Conservation (phyloP, 2,888 invertebrate genomes). For the Mycogona germanica region DNA sequence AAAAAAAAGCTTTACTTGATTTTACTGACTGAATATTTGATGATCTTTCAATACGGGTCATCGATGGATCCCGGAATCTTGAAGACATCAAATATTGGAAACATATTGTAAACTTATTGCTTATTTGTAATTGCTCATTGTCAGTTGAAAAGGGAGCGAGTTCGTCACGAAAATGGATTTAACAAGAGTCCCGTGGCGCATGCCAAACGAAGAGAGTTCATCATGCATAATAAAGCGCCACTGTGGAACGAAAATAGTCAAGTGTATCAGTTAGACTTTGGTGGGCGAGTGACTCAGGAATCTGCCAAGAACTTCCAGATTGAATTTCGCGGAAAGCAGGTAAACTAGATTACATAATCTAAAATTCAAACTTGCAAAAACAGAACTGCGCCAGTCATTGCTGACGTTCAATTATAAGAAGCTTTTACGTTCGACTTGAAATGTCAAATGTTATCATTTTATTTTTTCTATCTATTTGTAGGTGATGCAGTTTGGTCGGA, state of each 20-base stretch:
- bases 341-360: constrained; percentile 37
- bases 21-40: too few relatives aligned
- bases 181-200: constrained; percentile 24
- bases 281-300: constrained; percentile 96
- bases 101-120: not conserved
- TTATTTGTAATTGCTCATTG: constrained; percentile 21
- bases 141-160: constrained; percentile 49
- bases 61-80: too few relatives aligned
- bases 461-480: constrained; percentile 35
- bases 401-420: too few relatives aligned
- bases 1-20: not conserved
- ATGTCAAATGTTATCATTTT: too few relatives aligned
- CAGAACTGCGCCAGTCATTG: too few relatives aligned
- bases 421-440: too few relatives aligned
- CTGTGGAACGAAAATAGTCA: constrained; percentile 99
- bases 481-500: constrained; percentile 99
- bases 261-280: constrained; percentile 98
- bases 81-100: not conserved
- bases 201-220: constrained; percentile 54
- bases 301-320: constrained; percentile 99
- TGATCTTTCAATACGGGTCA: too few relatives aligned
- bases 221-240: constrained; percentile 95
- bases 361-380: too few relatives aligned
- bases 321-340: constrained; percentile 91
- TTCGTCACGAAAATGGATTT: constrained; percentile 34